A percentile compares a stretch with the other conserved stretches of the same genome.
These are phyloP conservation scores for Crocuta crocuta DNA, from an alignment of 2,113 vertebrate genomes.

Conservation along the genomic window DNA sequence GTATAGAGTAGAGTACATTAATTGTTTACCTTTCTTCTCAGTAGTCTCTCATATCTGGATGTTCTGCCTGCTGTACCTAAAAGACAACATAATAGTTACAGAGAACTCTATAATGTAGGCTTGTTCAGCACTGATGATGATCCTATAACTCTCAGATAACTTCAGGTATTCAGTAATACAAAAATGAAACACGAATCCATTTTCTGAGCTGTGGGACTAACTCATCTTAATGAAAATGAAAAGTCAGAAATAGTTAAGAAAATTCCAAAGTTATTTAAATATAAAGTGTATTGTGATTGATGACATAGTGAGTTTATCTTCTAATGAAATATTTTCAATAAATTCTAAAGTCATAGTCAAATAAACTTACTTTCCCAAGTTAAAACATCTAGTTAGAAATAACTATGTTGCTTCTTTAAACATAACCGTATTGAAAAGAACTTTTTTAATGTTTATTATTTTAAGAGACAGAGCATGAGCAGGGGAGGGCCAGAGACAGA, in stretches of 20 bases:
- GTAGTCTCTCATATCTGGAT: not conserved
- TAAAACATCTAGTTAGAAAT: slow-evolving; percentile 43
- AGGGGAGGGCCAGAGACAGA: too few species aligned
- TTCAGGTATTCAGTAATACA: slow-evolving; percentile 2
- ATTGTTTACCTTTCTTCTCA: slow-evolving; percentile 73
- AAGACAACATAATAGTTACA: not conserved
- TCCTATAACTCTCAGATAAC: not conserved
- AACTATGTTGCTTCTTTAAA: not conserved
- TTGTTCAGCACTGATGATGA: not conserved
- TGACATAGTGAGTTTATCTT: not conserved
- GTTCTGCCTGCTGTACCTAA: slow-evolving; percentile 22
- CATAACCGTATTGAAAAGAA: not conserved
- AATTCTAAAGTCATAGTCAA: slow-evolving; percentile 6
- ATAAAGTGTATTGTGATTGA: not conserved
- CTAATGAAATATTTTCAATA: not conserved
- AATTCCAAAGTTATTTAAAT: not conserved
- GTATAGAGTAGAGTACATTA: not conserved
- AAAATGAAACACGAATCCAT: slow-evolving; percentile 2
- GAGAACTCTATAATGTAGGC: not conserved
- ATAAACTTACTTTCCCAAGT: not conserved
- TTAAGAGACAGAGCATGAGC: too few species aligned
- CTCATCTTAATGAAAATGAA: slow-evolving; percentile 34
- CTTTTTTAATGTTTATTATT: not conserved
- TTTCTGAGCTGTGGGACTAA: not conserved
- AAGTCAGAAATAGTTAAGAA: not conserved